Base-by-base conservation (phyloP, 2,797 vertebrate species). In the Pseudochaenichthys georgianus region DNA sequence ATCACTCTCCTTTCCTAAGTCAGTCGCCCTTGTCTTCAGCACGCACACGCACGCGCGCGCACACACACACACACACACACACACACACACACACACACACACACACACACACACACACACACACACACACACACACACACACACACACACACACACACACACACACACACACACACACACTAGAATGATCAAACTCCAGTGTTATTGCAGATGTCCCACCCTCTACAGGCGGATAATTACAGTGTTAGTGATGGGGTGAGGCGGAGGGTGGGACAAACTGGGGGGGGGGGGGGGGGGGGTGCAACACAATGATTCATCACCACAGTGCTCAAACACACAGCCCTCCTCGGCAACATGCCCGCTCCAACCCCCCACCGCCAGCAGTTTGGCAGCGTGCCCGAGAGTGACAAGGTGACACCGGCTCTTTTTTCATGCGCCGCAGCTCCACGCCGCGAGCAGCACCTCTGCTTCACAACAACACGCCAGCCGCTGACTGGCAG, bases 331-430 rank as follows among this genome's bases (percentile, higher is more conserved):
- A 76, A 28, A 88, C 80, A 70, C 85, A 78, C 87, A 80, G 70
- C 71, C 85, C 80, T 86, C 78, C 81, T 85, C 82, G 70, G 81
- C 90, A 88, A 70, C 85, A 70, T 61, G 82, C 86, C 88, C 53
- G 38, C 88, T 80, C 78, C 89, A 75, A 65, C 89, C 84, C 87
- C 28, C 28, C 28, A 91, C 87, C 76, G 67, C 80, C 85, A 85
- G 87, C 89, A 89, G 84, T 90, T 93, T 95, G 95, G 94, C 94
- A 63, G 73, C 13, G 5, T 75, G 94, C 95, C 94, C 88, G 69
- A 86, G 90, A 93, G 93, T 94, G 94, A 94, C 95, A 95, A 95
- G 95, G 95, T 95, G 95, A 95, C 94, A 93, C 92, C 66, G 87
- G 85, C 88, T 93, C 89, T 90, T 91, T 91, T 88, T 86, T 86